Base-by-base conservation (phyloP, 1,140 invertebrate species). In the Monomorium pharaonis region DNA sequence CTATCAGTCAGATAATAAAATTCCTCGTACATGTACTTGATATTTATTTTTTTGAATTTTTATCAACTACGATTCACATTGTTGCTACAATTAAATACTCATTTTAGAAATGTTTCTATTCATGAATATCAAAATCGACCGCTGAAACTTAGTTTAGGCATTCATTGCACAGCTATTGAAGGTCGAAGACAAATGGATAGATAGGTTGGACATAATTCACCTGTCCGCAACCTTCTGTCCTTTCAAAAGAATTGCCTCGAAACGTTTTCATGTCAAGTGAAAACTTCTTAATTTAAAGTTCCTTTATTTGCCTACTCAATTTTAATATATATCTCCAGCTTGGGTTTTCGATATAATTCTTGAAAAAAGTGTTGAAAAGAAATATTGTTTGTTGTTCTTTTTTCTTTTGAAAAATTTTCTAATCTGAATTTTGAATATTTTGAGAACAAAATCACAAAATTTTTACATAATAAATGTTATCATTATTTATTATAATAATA, bases 201-300 rank as follows among this genome's bases (percentile, higher is more conserved):
- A 51, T 56, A 47, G 27, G 70, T 44, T 21, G 30, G n/a, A 62
- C 56, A 84, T 84, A 84, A 84, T 84, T 84, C 62, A 84, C 14
- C 76, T 69, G 76, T 69, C 70, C 33, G 14, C 42, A 63, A 60
- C 72, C 60, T 54, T 54, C 37, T 62, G 60, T 67, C 49, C 60
- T 67, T 85, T 85, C 60, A 85, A 67, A 54, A 65, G 76, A 85
- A 85, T 56, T 56, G 74, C 74, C 51, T 30, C 14, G 47, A 65
- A n/a, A n/a, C n/a, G n/a, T n/a, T n/a, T n/a, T n/a, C n/a, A n/a
- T 14, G 72, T 18, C 42, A 42, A 62, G 16, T 21, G 60, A 47
- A 21, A 80, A 85, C 62, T 77, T 85, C 83, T 85, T 77, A 78
- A 85, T 85, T 67, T 62, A 14, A 72, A 76, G 44, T 60, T 42